Base-by-base conservation (phyloP, 2,113 vertebrate genomes). In the Cryptomyrus ogoouensis region DNA sequence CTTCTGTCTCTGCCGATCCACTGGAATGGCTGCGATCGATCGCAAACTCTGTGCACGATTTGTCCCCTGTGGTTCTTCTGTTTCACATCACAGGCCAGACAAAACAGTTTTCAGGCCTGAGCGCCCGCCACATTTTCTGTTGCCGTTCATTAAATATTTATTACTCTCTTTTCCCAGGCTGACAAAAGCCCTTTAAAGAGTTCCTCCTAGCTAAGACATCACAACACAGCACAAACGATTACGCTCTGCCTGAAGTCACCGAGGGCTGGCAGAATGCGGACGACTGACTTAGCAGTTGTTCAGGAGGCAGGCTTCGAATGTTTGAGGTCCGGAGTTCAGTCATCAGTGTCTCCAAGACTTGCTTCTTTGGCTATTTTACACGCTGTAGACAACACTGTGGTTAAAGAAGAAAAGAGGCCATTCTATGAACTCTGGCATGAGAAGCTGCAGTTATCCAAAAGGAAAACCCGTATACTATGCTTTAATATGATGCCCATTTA, bases 151-250 rank as follows among this genome's bases (percentile, higher is more conserved):
- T 80, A 80, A 80, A 80, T 80, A 80, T 80, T 80, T 80, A 80
- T 80, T 80, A 42, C 74, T 80, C 74, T 80, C 35, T 80, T 80
- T 80, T 80, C 74, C 74, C 74, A 80, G 74, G 74, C 74, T 80
- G 74, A 80, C 74, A 80, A 80, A 70, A 80, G 31, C 35, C 74
- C 74, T 80, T 39, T 42, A 80, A 80, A 80, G 74, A 80, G 74
- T 42, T 80, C 74, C 74, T 80, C 74, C 35, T 80, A 39, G 74
- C 74, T 80, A 80, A 80, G 74, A 42, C 74, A 42, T 42, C 74
- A 80, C 8, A 80, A 80, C 74, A 35, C 13, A 80, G 74, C 74
- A 80, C 74, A 80, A 80, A 42, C 35, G 17, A 80, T 80, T 42
- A 80, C 35, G 17, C 35, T 80, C 74, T 17, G 74, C 35, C 74